Conservation (phyloP, 2,797 vertebrate species). For the Danionella dracula region DNA sequence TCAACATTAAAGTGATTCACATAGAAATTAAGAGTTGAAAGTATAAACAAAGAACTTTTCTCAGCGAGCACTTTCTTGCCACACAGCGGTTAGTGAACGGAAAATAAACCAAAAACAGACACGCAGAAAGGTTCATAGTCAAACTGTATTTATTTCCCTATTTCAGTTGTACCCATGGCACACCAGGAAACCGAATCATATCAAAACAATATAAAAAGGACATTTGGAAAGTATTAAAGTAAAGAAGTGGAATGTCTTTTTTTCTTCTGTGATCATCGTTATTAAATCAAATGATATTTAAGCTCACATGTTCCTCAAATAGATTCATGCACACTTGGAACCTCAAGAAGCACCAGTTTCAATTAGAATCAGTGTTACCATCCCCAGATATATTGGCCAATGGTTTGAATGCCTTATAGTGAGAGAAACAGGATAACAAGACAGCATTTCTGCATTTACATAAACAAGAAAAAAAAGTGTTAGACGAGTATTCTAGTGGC, state of each 20-base stretch:
- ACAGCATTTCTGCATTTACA: slow-evolving; percentile 73
- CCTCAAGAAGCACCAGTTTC: slow-evolving; percentile 3
- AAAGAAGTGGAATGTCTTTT: slow-evolving; percentile 74
- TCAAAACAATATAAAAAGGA: slow-evolving; percentile 74
- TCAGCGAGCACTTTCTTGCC: no score
- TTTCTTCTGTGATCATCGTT: slow-evolving; percentile 65
- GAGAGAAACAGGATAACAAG: slow-evolving; percentile 37
- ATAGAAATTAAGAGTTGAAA: no score
- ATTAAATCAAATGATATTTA: not conserved
- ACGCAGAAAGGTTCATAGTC: slow-evolving; percentile 45
- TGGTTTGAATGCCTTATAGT: not conserved
- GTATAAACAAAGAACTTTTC: no score
- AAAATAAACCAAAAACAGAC: not conserved
- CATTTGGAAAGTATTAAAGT: slow-evolving; percentile 71
- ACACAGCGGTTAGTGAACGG: no score
- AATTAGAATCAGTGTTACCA: not conserved
- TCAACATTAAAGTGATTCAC: no score
- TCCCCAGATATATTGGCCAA: not conserved
- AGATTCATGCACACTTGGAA: slow-evolving; percentile 3
- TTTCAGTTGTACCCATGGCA: slow-evolving; percentile 95
- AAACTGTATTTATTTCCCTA: slow-evolving; percentile 72
- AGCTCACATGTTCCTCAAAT: not conserved
- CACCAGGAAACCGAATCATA: slow-evolving; percentile 77
- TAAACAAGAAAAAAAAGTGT: slow-evolving; percentile 47
- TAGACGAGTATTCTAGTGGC: slow-evolving; percentile 48